These are phyloP conservation scores for Nomada fabriciana DNA, from an alignment of 2,888 invertebrate species.

Conservation along the genomic window DNA sequence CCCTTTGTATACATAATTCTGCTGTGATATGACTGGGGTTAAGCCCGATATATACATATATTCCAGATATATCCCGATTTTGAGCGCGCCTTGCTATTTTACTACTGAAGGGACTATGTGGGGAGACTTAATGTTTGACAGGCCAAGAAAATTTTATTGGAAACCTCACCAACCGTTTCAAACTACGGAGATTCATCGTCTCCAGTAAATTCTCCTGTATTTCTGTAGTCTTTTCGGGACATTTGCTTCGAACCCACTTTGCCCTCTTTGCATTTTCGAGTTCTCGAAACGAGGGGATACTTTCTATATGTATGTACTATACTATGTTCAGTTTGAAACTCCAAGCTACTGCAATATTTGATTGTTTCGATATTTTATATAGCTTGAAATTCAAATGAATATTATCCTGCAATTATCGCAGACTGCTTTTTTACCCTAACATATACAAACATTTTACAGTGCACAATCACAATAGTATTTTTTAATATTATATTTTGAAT, in stretches of 20 bases:
- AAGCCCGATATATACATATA: conserved; percentile 38
- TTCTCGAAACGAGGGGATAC: background rate
- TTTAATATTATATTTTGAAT: too few species aligned
- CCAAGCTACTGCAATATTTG: background rate
- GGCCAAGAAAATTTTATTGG: conserved; percentile 64
- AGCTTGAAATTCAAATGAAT: background rate
- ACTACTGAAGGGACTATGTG: conserved; percentile 6
- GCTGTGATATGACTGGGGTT: background rate
- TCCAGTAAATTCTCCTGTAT: conserved; percentile 47
- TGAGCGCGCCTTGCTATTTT: conserved; percentile 9
- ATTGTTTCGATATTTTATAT: background rate
- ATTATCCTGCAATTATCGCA: too few species aligned
- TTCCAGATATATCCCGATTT: conserved; percentile 38
- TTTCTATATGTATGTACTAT: conserved; percentile 6
- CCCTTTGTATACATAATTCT: background rate
- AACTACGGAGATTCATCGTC: conserved; percentile 50
- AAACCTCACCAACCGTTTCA: conserved; percentile 42
- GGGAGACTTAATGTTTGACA: conserved; percentile 50
- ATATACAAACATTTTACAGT: too few species aligned
- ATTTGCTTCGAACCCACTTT: conserved; percentile 51
- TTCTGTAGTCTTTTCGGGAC: conserved; percentile 52
- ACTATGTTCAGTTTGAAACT: background rate
- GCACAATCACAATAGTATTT: too few species aligned
- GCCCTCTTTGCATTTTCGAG: background rate
- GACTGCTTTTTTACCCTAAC: too few species aligned